Evolutionary conservation across 2,888 invertebrate genomes (phyloP).

Genomic region (Argyresthia goedartella): DNA sequence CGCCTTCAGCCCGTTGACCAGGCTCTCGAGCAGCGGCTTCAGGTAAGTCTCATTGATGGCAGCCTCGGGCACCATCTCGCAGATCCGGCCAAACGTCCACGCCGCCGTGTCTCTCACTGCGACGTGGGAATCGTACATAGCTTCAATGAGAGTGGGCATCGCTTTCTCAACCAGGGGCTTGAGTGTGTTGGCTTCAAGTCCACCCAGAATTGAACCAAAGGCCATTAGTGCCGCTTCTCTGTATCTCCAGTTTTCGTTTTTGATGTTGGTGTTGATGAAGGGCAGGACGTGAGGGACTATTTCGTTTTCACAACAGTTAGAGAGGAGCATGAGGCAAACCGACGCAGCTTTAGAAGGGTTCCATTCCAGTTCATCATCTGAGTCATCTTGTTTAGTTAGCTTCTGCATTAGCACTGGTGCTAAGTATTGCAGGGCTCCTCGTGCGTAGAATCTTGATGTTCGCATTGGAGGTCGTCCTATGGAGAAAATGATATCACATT

Average conservation of each 20-base stretch:
- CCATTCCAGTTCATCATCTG: slow-evolving; percentile 99
- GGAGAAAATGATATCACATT: slow-evolving; percentile 5
- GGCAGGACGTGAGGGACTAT: slow-evolving; percentile 96
- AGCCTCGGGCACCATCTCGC: slow-evolving; percentile 96
- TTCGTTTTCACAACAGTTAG: slow-evolving; percentile 97
- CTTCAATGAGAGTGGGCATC: slow-evolving; percentile 93
- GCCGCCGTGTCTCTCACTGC: slow-evolving; percentile 97
- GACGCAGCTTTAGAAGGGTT: slow-evolving; percentile 99
- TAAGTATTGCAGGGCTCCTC: slow-evolving; percentile 95
- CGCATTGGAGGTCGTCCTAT: slow-evolving; percentile 91
- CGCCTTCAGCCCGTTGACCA: slow-evolving; percentile 88
- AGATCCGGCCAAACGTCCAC: slow-evolving; percentile 98
- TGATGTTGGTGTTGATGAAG: slow-evolving; percentile 95
- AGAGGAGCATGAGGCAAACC: slow-evolving; percentile 97
- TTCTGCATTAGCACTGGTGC: slow-evolving; percentile 95
- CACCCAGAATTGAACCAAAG: slow-evolving; percentile 94
- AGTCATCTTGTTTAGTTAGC: slow-evolving; percentile 96
- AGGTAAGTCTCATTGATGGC: slow-evolving; percentile 90
- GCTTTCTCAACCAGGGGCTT: slow-evolving; percentile 97
- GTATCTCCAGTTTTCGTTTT: slow-evolving; percentile 91
- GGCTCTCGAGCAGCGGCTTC: slow-evolving; percentile 83
- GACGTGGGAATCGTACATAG: slow-evolving; percentile 95
- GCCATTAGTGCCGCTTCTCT: slow-evolving; percentile 99
- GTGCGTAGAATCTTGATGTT: slow-evolving; percentile 97
- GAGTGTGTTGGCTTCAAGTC: slow-evolving; percentile 87